Evolutionary conservation across 1,140 invertebrate species (phyloP).

Genomic region (Pararge aegeria): DNA sequence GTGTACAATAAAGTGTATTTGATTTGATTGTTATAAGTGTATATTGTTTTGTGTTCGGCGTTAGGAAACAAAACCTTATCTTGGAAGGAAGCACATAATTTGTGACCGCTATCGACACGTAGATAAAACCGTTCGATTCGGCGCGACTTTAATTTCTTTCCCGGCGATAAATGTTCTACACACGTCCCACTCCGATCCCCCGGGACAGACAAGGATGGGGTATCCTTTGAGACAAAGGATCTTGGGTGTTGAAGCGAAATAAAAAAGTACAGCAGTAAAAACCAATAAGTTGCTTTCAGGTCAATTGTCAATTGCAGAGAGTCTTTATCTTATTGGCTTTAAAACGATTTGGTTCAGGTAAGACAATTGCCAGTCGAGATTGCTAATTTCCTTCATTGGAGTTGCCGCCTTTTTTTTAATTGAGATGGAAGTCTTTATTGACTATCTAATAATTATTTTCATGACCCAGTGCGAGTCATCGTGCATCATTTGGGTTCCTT

Average conservation of each 20-base stretch:
- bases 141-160: conserved; percentile 73
- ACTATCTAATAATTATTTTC: not conserved
- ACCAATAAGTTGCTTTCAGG: conserved; percentile 49
- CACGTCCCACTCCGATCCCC: conserved; percentile 37
- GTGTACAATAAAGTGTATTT: too few species aligned
- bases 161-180: conserved; percentile 60
- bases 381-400: conserved; percentile 2
- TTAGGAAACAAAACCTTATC: conserved; percentile 33
- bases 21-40: too few species aligned
- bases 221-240: conserved; percentile 46
- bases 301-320: conserved; percentile 38
- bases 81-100: conserved; percentile 70
- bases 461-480: too few species aligned
- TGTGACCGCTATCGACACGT: conserved; percentile 73
- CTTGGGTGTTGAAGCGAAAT: conserved; percentile 47
- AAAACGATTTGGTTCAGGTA: conserved; percentile 28
- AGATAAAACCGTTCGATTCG: conserved; percentile 74
- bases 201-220: conserved; percentile 33
- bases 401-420: conserved; percentile 9
- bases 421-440: not conserved
- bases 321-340: conserved; percentile 30
- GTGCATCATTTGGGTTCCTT: too few species aligned
- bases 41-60: not conserved
- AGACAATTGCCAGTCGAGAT: conserved; percentile 7
- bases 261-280: conserved; percentile 40